Evolutionary conservation across 2,113 vertebrate species (phyloP).

Genomic region (Balaeniceps rex): DNA sequence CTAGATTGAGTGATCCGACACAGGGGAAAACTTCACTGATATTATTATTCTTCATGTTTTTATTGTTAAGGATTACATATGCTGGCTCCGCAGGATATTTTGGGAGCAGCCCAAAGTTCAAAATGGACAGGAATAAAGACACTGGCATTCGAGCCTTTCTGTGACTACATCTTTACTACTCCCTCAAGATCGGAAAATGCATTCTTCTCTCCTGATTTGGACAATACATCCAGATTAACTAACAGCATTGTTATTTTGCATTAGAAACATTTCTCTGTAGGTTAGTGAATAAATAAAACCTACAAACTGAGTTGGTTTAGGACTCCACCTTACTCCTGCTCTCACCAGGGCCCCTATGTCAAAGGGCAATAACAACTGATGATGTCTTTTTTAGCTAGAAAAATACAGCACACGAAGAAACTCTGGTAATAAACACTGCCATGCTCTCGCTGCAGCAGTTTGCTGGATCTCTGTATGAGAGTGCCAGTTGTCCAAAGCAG

Average conservation of each 20-base stretch:
- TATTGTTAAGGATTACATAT: background rate
- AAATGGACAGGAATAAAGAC: background rate
- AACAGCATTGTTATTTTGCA: background rate
- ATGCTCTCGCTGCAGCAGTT: background rate
- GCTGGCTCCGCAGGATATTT: background rate
- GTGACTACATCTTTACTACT: background rate
- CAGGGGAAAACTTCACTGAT: background rate
- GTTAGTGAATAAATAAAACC: background rate
- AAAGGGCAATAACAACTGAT: background rate
- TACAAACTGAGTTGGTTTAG: background rate
- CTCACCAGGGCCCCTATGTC: accelerated
- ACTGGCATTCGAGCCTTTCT: background rate
- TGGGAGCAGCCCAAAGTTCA: background rate
- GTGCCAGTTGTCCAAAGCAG: background rate
- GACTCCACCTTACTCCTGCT: background rate
- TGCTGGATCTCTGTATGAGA: background rate
- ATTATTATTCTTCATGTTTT: background rate
- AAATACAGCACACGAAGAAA: background rate
- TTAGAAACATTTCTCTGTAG: background rate
- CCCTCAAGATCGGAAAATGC: background rate
- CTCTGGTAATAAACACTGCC: background rate
- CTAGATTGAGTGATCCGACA: background rate
- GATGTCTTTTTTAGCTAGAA: background rate
- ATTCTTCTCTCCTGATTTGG: background rate
- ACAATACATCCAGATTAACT: background rate